Conservation (phyloP, 2,888 invertebrate genomes). For the Lithosia quadra region DNA sequence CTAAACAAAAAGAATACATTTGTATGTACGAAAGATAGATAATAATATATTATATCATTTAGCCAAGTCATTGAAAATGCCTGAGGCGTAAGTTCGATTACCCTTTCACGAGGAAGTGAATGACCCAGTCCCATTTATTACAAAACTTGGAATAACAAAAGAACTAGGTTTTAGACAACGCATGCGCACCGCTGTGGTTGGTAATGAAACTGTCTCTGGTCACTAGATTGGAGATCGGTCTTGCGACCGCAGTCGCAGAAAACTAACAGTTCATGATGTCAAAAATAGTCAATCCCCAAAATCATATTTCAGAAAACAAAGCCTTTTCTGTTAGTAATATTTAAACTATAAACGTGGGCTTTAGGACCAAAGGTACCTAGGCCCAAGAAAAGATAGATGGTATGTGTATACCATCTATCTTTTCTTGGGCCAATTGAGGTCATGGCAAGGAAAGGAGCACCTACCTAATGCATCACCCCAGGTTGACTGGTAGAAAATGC, state of each 20-base stretch:
- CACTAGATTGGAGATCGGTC: not conserved
- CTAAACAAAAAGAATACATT: not conserved
- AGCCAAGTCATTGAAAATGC: not conserved
- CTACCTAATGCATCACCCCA: no score
- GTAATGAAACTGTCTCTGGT: not conserved
- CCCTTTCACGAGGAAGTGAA: conserved; percentile 22
- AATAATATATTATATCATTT: conserved; percentile 3
- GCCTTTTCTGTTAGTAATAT: no score
- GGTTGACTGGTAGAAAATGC: no score
- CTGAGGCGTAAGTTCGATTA: not conserved
- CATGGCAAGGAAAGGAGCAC: no score
- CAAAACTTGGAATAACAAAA: not conserved
- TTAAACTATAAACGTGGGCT: no score
- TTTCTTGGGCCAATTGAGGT: no score
- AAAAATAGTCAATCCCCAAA: not conserved
- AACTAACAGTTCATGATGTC: not conserved
- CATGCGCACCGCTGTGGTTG: not conserved
- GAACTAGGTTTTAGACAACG: not conserved
- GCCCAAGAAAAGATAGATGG: no score
- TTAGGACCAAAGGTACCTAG: no score
- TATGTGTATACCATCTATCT: no score
- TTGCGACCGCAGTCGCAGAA: not conserved
- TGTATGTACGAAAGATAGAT: not conserved
- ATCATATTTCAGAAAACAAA: not conserved
- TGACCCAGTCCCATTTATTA: conserved; percentile 9